Evolutionary conservation across 2,797 vertebrate species (phyloP).

Genomic region (Loriculus beryllinus): DNA sequence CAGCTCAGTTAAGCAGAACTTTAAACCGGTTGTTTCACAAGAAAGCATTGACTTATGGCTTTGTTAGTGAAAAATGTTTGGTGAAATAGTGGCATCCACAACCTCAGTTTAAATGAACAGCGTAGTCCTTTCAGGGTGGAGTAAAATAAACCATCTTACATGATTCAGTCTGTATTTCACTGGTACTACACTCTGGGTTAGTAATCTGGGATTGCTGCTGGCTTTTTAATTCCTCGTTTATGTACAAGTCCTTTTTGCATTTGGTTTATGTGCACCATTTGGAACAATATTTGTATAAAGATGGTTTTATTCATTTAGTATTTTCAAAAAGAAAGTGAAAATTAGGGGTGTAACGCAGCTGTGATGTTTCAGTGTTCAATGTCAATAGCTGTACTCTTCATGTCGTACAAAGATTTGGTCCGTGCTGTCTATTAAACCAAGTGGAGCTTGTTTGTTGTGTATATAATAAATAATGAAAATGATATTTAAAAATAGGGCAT

Average conservation of each 20-base stretch:
- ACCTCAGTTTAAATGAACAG: not conserved
- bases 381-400: not conserved
- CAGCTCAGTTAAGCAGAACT: not conserved
- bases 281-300: slow-evolving; percentile 16
- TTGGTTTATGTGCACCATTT: not conserved
- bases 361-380: not conserved
- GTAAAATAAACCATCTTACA: not conserved
- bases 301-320: slow-evolving; percentile 43
- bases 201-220: not conserved
- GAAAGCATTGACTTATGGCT: not conserved
- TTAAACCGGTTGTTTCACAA: not conserved
- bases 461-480: not conserved
- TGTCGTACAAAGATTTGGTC: not conserved
- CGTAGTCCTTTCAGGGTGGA: not conserved
- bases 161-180: not conserved
- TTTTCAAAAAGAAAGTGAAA: not conserved
- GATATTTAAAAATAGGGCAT: not conserved
- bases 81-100: not conserved
- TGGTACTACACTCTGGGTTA: not conserved
- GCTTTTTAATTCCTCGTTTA: not conserved
- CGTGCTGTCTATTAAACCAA: not conserved
- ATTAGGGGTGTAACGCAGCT: not conserved
- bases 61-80: not conserved
- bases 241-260: not conserved
- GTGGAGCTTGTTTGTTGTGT: not conserved